These are phyloP conservation scores for Anguilla megastoma DNA, from an alignment of 2,797 vertebrate species.

Conservation along the genomic window DNA sequence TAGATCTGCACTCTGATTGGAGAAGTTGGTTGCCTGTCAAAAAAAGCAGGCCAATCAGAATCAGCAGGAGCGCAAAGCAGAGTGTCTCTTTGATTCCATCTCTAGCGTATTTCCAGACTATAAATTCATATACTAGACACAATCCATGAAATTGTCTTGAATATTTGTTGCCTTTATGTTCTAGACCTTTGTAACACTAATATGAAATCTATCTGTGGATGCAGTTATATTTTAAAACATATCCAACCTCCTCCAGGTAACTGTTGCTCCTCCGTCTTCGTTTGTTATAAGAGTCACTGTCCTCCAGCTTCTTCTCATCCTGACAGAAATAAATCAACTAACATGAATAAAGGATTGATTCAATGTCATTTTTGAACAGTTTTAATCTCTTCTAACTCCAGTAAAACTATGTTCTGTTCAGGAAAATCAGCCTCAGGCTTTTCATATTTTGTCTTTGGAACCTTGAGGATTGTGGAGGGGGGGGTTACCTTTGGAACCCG, in stretches of 20 bases:
- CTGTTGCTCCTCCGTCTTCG: conserved; percentile 79
- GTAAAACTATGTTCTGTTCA: background rate
- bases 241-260: conserved; percentile 83
- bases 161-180: background rate
- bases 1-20: conserved; percentile 62
- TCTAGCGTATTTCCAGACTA: background rate
- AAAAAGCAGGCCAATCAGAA: conserved; percentile 31
- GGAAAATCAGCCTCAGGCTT: background rate
- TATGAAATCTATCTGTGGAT: background rate
- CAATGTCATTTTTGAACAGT: background rate
- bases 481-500: conserved; percentile 85
- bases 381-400: background rate
- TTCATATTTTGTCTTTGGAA: background rate
- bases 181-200: background rate
- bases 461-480: no score
- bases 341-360: background rate
- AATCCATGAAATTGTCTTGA: background rate
- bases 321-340: conserved; percentile 54
- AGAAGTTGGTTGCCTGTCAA: conserved; percentile 74
- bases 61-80: background rate
- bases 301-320: conserved; percentile 83
- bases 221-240: background rate
- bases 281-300: conserved; percentile 83
- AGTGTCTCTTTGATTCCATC: background rate
- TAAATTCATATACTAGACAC: background rate